Evolutionary conservation across 2,888 invertebrate genomes (phyloP).

Genomic region (Lydus trimaculatus): DNA sequence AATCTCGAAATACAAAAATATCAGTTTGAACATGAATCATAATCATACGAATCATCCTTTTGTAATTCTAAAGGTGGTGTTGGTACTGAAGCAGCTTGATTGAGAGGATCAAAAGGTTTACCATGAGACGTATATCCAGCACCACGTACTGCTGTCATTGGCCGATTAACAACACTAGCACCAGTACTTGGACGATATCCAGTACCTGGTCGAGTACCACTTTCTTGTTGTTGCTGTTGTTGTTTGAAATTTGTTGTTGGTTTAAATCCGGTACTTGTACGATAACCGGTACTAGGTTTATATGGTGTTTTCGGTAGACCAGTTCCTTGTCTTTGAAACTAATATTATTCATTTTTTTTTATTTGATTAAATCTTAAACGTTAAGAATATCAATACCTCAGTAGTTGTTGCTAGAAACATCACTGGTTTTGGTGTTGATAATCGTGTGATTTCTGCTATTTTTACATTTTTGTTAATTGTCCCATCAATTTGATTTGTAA

Average conservation of each 20-base stretch:
- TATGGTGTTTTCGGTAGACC: constrained; percentile 47
- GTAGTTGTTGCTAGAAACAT: constrained; percentile 66
- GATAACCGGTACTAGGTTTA: constrained; percentile 47
- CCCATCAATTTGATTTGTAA: constrained; percentile 39
- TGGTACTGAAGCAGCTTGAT: constrained; percentile 67
- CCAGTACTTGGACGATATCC: constrained; percentile 58
- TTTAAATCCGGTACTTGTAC: constrained; percentile 51
- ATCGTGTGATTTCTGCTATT: constrained; percentile 42
- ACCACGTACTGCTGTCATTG: constrained; percentile 96
- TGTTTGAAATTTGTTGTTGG: constrained; percentile 49
- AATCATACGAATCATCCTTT: constrained; percentile 78
- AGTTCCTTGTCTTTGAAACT: constrained; percentile 48
- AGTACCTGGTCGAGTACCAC: constrained; percentile 54
- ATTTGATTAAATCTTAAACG: constrained; percentile 11
- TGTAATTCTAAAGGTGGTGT: constrained; percentile 73
- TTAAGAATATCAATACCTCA: constrained; percentile 58
- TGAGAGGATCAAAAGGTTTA: constrained; percentile 78
- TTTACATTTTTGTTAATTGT: constrained; percentile 32
- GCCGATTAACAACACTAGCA: constrained; percentile 64
- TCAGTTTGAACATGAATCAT: background rate
- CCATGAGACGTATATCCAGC: constrained; percentile 91
- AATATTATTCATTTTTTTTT: constrained; percentile 26
- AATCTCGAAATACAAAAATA: constrained; percentile 9
- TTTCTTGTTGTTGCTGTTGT: constrained; percentile 39
- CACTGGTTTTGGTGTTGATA: constrained; percentile 62